Evolutionary conservation across 2,113 vertebrate species (phyloP), one percentile per base, ranked within the genome.

Genomic region (Platanista minor): DNA sequence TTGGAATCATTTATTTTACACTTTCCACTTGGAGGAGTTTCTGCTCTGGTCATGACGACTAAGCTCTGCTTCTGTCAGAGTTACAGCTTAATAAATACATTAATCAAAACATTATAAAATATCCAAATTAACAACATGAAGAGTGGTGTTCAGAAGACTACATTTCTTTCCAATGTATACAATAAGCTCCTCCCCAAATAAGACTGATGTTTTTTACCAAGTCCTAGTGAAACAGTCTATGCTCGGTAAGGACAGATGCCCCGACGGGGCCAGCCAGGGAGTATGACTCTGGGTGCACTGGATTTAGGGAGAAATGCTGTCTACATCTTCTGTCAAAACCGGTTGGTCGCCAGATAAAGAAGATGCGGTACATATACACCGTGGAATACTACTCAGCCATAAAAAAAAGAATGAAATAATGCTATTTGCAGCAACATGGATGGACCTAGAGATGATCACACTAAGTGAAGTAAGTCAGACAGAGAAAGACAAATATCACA

Each of bases 1-100:
- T 1, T 8, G 21, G 57, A 77, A 31, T 36, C 90, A n/a, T 78
- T 57, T 18, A 7, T 72, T n/a, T n/a, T n/a, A n/a, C n/a, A n/a
- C 74, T 52, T 77, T 54, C 75, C 23, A 12, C 41, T 36, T 7
- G 2, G 17, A 57, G 25, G 67, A 67, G 39, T 72, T 66, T 69
- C 92, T n/a, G 75, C 92, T 87, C 59, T 74, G 71, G 52, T 33
- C 77, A 59, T 11, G 25, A 87, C 43, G 11, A 64, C 92, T 61
- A 39, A 81, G 67, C 91, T 90, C 94, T 92, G 85, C 80, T 82
- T 92, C 86, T 10, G 1, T 74, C 49, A 66, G 33, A 61, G 71
- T 41, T 21, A 6, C 46, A 27, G 59, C 36, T 46, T 90, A 92
- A 96, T 8, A 61, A 95, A 33, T 92, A 84, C 59, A 8, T 13